Conservation (phyloP, 2,888 invertebrate genomes). For the Lycophotia porphyrea region DNA sequence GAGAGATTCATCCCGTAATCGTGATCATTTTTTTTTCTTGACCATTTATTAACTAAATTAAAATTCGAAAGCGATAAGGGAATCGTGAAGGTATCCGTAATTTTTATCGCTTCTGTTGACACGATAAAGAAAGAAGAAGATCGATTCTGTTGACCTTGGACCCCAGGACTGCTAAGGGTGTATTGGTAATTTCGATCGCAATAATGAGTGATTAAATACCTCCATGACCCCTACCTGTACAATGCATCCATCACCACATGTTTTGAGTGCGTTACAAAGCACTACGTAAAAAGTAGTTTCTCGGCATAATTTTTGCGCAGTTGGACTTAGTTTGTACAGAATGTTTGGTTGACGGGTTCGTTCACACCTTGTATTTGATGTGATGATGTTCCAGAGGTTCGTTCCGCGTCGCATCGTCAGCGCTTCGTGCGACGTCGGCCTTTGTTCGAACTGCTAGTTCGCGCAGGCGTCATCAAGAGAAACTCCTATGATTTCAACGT, state of each 20-base stretch:
- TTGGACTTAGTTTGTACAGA: background rate
- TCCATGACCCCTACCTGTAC: too few species aligned
- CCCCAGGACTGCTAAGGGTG: too few species aligned
- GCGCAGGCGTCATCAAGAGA: slow-evolving; percentile 74
- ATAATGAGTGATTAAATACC: too few species aligned
- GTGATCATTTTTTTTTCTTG: too few species aligned
- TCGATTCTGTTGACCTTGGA: too few species aligned
- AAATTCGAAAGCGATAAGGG: too few species aligned
- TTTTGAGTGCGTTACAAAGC: background rate
- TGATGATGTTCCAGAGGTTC: slow-evolving; percentile 67
- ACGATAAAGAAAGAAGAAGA: too few species aligned
- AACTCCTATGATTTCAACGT: slow-evolving; percentile 64
- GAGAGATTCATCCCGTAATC: too few species aligned
- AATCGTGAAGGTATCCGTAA: too few species aligned
- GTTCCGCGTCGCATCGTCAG: slow-evolving; percentile 73
- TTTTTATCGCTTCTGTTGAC: too few species aligned
- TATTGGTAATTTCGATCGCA: too few species aligned
- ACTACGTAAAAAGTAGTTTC: background rate
- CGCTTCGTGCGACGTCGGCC: slow-evolving; percentile 74
- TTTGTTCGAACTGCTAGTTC: slow-evolving; percentile 77
- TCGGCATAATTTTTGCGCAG: background rate
- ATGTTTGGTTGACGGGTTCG: background rate
- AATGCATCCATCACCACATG: background rate
- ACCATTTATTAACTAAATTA: too few species aligned
- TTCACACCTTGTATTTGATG: background rate